These are phyloP conservation scores for Sinocyclocheilus anophthalmus DNA, from an alignment of 2,113 vertebrate species.

Conservation along the genomic window DNA sequence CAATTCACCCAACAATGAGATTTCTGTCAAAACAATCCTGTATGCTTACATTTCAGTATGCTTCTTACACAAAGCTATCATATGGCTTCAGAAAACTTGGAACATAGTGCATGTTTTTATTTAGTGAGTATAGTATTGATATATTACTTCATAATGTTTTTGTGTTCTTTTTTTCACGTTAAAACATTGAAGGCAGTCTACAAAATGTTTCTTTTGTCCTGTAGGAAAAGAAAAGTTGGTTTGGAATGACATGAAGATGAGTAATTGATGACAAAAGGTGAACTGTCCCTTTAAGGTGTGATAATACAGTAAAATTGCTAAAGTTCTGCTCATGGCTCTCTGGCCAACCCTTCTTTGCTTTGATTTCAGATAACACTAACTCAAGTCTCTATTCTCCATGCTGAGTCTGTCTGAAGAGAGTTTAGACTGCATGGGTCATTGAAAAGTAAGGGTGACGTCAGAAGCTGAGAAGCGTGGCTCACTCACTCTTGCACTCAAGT, in stretches of 20 bases:
- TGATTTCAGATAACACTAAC: slow-evolving; percentile 20
- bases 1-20: background rate
- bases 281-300: background rate
- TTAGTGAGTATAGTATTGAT: no score
- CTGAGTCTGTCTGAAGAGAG: slow-evolving; percentile 15
- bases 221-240: background rate
- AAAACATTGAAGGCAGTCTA: background rate
- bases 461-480: slow-evolving; percentile 32
- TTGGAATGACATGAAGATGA: background rate
- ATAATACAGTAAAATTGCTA: background rate
- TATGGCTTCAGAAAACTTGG: background rate
- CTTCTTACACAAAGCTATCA: no score
- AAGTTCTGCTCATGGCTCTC: no score
- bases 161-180: background rate
- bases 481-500: slow-evolving; percentile 25
- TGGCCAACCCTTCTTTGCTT: background rate
- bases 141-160: background rate
- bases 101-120: background rate
- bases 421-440: slow-evolving; percentile 18
- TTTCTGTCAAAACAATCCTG: background rate
- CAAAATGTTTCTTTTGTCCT: background rate
- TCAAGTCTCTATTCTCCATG: background rate
- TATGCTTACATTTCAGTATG: no score
- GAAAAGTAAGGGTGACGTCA: slow-evolving; percentile 31
- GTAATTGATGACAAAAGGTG: background rate